Evolutionary conservation across 2,888 invertebrate genomes (phyloP), one percentile per base, ranked within the genome.

Genomic region (Carpatolechia fugitivella): DNA sequence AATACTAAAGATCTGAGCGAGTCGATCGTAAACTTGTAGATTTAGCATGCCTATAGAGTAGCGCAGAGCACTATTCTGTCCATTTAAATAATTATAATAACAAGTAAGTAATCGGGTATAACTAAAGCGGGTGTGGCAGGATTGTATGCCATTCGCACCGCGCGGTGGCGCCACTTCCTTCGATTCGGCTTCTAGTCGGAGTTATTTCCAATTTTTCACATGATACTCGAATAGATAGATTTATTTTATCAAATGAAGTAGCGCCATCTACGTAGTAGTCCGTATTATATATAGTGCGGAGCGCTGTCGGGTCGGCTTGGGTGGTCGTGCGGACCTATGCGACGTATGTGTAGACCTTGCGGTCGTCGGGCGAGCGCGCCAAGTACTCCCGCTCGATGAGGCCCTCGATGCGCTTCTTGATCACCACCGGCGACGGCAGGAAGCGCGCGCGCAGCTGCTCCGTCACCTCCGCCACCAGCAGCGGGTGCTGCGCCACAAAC

Each of bases 381-480:
- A 99, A 93, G 91, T 99, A 99, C 91, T 99, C 99, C 68, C 99
- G 93, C 91, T 99, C 99, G 84, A 99, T 99, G 76, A 99, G 94
- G 60, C 98, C 98, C 91, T 99, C 99, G 90, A 99, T 99, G 83
- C 99, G 95, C 88, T 99, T 99, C 92, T 99, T 99, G 82, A 99
- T 99, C 68, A 99, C 96, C 68, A 97, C 97, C 54, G 99, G 99
- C 71, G 98, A 98, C 62, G 99, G 99, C 89, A 98, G 93, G 93
- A 99, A 99, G 78, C 99, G 94, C 70, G 96, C 96, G 89, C 97
- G 97, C 69, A 99, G 91, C 90, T 99, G 99, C 83, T 99, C 97
- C 58, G 99, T 99, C 65, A 99, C 99, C 92, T 99, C 99, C 38
- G 98, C 95, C 61, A 99, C 97, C 64, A 99, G 93, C 69, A 97